These are phyloP conservation scores for Polyodon spathula DNA, from an alignment of 2,113 vertebrate genomes.

Conservation along the genomic window DNA sequence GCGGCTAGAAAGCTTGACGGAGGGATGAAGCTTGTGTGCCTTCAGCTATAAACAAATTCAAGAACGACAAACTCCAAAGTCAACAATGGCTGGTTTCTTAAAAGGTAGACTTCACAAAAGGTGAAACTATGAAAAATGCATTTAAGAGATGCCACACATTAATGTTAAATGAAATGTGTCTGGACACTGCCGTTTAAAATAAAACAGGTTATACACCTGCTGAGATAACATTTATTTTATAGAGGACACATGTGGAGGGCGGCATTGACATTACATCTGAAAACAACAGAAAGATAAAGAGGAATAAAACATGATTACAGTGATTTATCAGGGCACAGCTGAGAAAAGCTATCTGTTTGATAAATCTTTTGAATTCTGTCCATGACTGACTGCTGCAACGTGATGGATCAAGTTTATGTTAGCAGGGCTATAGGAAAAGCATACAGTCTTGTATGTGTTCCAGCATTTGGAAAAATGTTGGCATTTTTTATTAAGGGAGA, in stretches of 20 bases:
- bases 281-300: slow-evolving; percentile 54
- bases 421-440: not conserved
- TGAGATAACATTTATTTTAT: slow-evolving; percentile 2
- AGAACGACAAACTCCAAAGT: no score
- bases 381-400: not conserved
- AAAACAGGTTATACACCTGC: not conserved
- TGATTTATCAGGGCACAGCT: slow-evolving; percentile 34
- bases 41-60: no score
- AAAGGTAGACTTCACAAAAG: not conserved
- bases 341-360: slow-evolving; percentile 5
- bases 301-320: slow-evolving; percentile 61
- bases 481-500: no score
- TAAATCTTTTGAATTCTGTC: slow-evolving; percentile 3
- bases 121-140: not conserved
- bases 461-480: no score
- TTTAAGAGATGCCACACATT: no score
- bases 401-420: not conserved
- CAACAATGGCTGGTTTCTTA: no score
- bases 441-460: no score
- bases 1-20: no score
- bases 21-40: no score
- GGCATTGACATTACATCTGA: slow-evolving; percentile 56
- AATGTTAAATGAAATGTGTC: no score
- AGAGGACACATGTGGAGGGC: slow-evolving; percentile 24
- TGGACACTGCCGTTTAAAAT: no score